Base-by-base conservation (phyloP, 2,888 invertebrate genomes). In the Lumbricus terrestris region DNA sequence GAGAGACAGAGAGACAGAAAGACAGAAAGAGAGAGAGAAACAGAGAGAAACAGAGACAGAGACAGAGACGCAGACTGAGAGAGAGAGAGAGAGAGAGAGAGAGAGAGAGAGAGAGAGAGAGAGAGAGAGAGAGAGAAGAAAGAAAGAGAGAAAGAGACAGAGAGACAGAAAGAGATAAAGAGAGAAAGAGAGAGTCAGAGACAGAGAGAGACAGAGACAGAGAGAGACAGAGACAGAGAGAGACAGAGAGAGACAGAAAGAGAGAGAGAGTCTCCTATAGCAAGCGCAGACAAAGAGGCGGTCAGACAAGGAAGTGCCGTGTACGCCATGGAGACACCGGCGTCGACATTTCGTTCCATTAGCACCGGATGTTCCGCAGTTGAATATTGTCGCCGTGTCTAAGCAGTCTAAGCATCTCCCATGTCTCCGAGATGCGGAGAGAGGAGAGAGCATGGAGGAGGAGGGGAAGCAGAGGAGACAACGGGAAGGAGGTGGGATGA, bases 31-130 rank as follows among this genome's bases (percentile, higher is more conserved):
- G 35, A 29, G 34, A 88, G 33, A 38, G 35, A 38, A 2, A 15
- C 18, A n/a, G 88, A n/a, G n/a, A n/a, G n/a, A n/a, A n/a, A n/a
- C n/a, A n/a, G n/a, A n/a, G n/a, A n/a, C n/a, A n/a, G n/a, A 54
- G 88, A 89, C 8, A 90, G 40, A 35, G 8, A 88, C n/a, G 54
- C 47, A 90, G 20, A 54, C 69, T 15, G 37, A 35, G 35, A 88
- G 38, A 90, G 88, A 54, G n/a, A 34, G 90, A 90, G 11, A 88
- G 15, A 34, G 54, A 88, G 69, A 6, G 47, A 47, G 18, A 20
- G 4, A 83, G 2, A 83, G 83, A 83, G 33, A 83, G 15, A 83
- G 83, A 83, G 20, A 83, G 18, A 83, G 15, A 83, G 16, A 33
- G 2, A 34, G 83, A 83, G 18, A 35, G 33, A 33, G 34, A 35